Evolutionary conservation across 2,888 invertebrate genomes (phyloP).

Genomic region (Vanessa cardui): DNA sequence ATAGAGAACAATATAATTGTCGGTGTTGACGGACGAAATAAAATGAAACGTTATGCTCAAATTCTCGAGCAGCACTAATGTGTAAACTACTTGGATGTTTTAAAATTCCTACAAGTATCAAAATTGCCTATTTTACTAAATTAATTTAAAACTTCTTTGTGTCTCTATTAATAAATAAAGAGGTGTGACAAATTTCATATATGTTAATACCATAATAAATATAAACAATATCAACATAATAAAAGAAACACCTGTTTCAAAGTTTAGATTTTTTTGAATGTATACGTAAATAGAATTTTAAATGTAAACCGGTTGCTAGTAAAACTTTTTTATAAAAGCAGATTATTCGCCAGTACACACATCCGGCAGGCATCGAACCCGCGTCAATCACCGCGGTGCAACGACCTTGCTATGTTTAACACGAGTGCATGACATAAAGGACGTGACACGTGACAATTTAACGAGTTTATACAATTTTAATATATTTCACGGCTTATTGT

Average conservation of each 20-base stretch:
- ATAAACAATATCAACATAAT: too few species aligned
- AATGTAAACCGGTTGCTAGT: constrained; percentile 14
- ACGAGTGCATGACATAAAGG: constrained; percentile 39
- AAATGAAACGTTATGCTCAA: constrained; percentile 17
- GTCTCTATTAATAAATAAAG: too few species aligned
- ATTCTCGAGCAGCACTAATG: background rate
- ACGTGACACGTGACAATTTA: constrained; percentile 32
- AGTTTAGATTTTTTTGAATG: background rate
- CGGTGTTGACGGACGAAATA: constrained; percentile 23
- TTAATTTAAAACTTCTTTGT: too few species aligned
- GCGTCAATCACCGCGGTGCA: constrained; percentile 43
- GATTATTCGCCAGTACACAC: constrained; percentile 42
- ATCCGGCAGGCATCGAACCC: constrained; percentile 46
- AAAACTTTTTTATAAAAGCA: constrained; percentile 32
- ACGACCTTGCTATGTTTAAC: constrained; percentile 46
- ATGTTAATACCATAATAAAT: too few species aligned
- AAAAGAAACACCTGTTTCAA: background rate
- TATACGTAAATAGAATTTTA: background rate
- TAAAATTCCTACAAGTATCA: background rate
- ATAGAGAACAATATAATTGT: constrained; percentile 35
- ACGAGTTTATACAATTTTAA: background rate
- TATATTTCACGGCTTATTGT: background rate
- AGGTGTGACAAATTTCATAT: too few species aligned
- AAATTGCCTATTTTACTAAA: too few species aligned
- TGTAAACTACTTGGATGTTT: background rate